phyloP scores from a whole-genome alignment of 2,797 vertebrate species.

The Phrynocephalus vlangalii region DNA sequence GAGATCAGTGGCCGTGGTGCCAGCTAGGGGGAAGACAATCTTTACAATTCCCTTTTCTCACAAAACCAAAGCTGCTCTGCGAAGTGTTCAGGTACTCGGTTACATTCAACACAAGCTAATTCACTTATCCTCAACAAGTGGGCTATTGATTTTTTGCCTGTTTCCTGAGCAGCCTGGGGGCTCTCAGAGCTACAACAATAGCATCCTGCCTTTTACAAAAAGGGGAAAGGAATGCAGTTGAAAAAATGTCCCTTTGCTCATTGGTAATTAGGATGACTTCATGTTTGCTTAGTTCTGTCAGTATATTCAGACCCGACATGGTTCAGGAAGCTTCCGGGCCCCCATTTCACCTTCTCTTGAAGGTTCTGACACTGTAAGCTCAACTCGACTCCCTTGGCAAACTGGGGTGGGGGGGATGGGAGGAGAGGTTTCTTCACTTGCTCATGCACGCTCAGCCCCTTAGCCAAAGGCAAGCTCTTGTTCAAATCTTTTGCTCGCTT shows the following conservation, averaged over 20 bases:
- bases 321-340: slow-evolving; percentile 36
- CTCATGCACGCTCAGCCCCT: not conserved
- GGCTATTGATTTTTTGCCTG: slow-evolving; percentile 84
- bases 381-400: slow-evolving; percentile 34
- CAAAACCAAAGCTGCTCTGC: slow-evolving; percentile 76
- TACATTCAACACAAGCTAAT: slow-evolving; percentile 83
- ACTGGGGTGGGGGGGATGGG: slow-evolving; percentile 12
- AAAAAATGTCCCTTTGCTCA: slow-evolving; percentile 67
- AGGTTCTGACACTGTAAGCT: slow-evolving; percentile 29
- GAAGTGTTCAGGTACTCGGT: slow-evolving; percentile 79
- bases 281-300: slow-evolving; percentile 49
- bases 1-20: slow-evolving; percentile 41
- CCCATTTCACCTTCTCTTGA: slow-evolving; percentile 33
- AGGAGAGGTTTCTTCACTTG: slow-evolving; percentile 22
- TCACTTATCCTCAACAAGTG: slow-evolving; percentile 85
- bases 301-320: not conserved
- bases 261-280: slow-evolving; percentile 66
- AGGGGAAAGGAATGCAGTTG: slow-evolving; percentile 20
- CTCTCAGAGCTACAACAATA: slow-evolving; percentile 78
- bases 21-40: slow-evolving; percentile 68
- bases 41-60: slow-evolving; percentile 72
- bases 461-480: not conserved
- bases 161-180: slow-evolving; percentile 80
- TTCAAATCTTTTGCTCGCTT: not conserved
- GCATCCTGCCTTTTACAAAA: slow-evolving; percentile 54